Conservation (phyloP, 2,113 vertebrate genomes). For the Neodon shergylaensis region DNA sequence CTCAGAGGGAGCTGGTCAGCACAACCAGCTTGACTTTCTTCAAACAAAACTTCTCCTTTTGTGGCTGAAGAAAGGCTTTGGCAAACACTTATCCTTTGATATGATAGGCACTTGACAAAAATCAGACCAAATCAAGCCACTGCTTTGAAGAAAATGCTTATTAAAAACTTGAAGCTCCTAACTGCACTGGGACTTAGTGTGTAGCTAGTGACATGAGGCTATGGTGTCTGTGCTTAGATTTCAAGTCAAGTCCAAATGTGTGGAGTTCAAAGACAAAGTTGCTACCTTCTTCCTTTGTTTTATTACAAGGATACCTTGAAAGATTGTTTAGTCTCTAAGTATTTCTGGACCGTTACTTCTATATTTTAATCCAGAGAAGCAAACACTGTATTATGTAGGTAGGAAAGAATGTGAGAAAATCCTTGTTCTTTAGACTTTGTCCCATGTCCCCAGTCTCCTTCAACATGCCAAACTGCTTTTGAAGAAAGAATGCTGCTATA, state of each 20-base stretch:
- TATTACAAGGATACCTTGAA: slow-evolving; percentile 76
- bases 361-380: slow-evolving; percentile 49
- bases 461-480: slow-evolving; percentile 33
- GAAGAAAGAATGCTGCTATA: neutral
- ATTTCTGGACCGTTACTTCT: slow-evolving; percentile 50
- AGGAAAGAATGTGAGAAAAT: slow-evolving; percentile 64
- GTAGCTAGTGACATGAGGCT: slow-evolving; percentile 71
- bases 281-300: slow-evolving; percentile 61
- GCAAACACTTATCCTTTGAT: slow-evolving; percentile 87
- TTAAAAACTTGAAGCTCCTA: slow-evolving; percentile 84
- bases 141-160: slow-evolving; percentile 86
- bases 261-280: slow-evolving; percentile 76
- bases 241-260: slow-evolving; percentile 79
- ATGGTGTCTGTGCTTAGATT: slow-evolving; percentile 79
- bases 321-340: slow-evolving; percentile 43
- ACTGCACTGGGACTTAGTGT: slow-evolving; percentile 83
- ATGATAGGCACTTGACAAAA: slow-evolving; percentile 87
- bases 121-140: slow-evolving; percentile 83
- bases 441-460: slow-evolving; percentile 7
- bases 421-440: slow-evolving; percentile 15
- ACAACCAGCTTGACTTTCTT: slow-evolving; percentile 83
- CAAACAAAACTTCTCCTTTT: slow-evolving; percentile 85
- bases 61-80: slow-evolving; percentile 84
- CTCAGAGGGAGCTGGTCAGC: slow-evolving; percentile 78
- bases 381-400: slow-evolving; percentile 27